Base-by-base conservation (phyloP, 1,140 invertebrate genomes). In the Meteorus sp. region DNA sequence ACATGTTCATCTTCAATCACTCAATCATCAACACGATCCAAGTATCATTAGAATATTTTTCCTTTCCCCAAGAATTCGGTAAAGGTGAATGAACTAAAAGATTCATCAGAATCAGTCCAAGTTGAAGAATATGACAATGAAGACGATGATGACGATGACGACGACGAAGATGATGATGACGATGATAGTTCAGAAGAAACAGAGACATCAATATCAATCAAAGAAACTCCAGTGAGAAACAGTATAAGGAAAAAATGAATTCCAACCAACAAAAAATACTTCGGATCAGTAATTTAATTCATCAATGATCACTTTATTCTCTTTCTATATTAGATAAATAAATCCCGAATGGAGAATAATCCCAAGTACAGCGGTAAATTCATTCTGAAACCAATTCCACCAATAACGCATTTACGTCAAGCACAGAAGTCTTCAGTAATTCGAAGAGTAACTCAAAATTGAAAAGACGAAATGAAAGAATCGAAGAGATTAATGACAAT, bases 71-170 rank as follows among this genome's bases (percentile, higher is more conserved):
- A 78, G 76, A 71, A 74, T 59, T 75, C 75, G 1, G 25, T 67
- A 48, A 76, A 72, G 44, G n/a, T n/a, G n/a, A 69, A 63, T 1
- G 68, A 64, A 0, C 56, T 59, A 19, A 70, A 67, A 7, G 70
- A 76, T 54, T 77, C 76, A 20, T 71, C 74, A 0, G 76, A 77
- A 51, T 74, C 73, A n/a, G 68, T 74, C 8, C 71, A 77, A 52
- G 62, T 78, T 1, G 75, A 76, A 52, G 75, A 77, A 39, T 77
- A 68, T 43, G 64, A 72, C 3, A 75, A 67, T 19, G 65, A 71
- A 1, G 72, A 75, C 8, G 70, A 76, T 2, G 33, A 5, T 27
- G n/a, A 19, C n/a, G 44, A 55, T 8, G 52, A 55, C 2, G 20
- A 72, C 3, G 74, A 67, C 17, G 65, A 71, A 1, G 72, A 75